A percentile compares a stretch with the other conserved stretches of the same genome.
Evolutionary conservation across 2,888 invertebrate species (phyloP).

Genomic region (Brenthis ino): DNA sequence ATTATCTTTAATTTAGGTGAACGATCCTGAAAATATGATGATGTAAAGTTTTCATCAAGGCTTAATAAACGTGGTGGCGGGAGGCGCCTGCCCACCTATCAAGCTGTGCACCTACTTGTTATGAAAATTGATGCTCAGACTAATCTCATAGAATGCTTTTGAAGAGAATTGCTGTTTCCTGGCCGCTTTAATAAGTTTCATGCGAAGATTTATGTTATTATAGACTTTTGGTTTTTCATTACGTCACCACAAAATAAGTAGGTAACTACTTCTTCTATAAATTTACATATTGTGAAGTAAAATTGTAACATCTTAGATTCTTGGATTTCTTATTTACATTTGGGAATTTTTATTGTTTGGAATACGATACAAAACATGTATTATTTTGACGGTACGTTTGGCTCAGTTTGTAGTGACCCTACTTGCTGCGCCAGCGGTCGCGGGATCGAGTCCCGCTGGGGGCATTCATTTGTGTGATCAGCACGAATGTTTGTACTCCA

Average conservation of each 20-base stretch:
- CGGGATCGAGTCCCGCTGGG: no score
- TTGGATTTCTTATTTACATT: no score
- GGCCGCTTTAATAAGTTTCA: constrained; percentile 34
- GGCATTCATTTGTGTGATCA: no score
- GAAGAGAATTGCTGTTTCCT: constrained; percentile 36
- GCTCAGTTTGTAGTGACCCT: no score
- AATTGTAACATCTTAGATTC: no score
- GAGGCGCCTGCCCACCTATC: constrained; percentile 39
- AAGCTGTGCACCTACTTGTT: constrained; percentile 51
- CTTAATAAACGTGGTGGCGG: constrained; percentile 61
- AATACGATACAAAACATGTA: no score
- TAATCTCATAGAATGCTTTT: constrained; percentile 40
- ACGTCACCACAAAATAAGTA: background rate
- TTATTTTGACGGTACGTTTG: no score
- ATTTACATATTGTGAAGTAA: background rate
- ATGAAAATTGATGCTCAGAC: constrained; percentile 45
- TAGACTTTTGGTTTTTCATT: constrained; percentile 1
- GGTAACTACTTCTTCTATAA: background rate
- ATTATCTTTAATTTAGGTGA: constrained; percentile 79
- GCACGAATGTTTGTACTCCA: no score
- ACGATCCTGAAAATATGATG: constrained; percentile 78
- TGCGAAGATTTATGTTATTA: constrained; percentile 30
- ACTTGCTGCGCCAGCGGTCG: no score
- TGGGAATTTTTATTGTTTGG: no score
- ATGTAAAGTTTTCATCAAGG: constrained; percentile 74